Evolutionary conservation across 1,140 invertebrate genomes (phyloP).

Genomic region (Acyrthosiphon pisum): DNA sequence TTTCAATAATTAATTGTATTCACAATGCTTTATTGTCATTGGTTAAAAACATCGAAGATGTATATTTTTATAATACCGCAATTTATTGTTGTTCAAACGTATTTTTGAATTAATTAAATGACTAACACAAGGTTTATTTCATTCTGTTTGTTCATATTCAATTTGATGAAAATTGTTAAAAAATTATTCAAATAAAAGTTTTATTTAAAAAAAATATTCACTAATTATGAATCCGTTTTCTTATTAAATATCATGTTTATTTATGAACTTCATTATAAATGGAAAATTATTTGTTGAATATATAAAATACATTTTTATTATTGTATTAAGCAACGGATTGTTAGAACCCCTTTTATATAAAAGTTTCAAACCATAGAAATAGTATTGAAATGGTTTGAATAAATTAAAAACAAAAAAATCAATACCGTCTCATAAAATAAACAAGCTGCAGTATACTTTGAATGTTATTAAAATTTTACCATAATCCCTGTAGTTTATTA

Average conservation of each 20-base stretch:
- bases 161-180: neutral
- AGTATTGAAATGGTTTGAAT: slow-evolving; percentile 48
- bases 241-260: slow-evolving; percentile 43
- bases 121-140: neutral
- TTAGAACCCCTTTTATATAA: slow-evolving; percentile 28
- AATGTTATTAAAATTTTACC: slow-evolving; percentile 49
- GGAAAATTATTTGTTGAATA: slow-evolving; percentile 44
- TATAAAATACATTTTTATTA: slow-evolving; percentile 26
- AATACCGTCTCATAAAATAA: slow-evolving; percentile 53
- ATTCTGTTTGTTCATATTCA: neutral
- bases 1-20: neutral
- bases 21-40: neutral
- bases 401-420: slow-evolving; percentile 50
- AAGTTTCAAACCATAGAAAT: slow-evolving; percentile 42
- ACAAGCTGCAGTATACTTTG: slow-evolving; percentile 35
- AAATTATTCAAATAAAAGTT: slow-evolving; percentile 5
- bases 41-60: neutral
- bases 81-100: neutral
- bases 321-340: slow-evolving; percentile 38
- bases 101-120: slow-evolving; percentile 21
- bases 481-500: slow-evolving; percentile 51
- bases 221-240: slow-evolving; percentile 41
- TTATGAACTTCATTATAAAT: slow-evolving; percentile 40
- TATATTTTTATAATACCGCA: neutral
- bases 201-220: slow-evolving; percentile 17